These are phyloP conservation scores for Cynodonichthys magdalenae DNA, from an alignment of 2,797 vertebrate genomes.

Conservation along the genomic window DNA sequence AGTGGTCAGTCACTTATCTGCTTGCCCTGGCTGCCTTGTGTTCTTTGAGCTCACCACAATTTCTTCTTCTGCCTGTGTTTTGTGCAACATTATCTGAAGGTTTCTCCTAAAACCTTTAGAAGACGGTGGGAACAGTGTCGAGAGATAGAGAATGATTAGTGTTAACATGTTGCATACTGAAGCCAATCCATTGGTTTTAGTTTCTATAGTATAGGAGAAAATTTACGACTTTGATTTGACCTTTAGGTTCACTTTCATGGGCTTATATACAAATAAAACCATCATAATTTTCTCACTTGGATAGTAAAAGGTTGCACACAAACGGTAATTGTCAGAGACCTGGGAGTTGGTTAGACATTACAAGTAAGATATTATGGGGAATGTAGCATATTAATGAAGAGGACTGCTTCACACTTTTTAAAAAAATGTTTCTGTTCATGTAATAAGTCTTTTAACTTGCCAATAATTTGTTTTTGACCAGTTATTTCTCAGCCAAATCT, in stretches of 20 bases:
- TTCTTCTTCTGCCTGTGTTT: constrained; percentile 4
- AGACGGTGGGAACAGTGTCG: neutral
- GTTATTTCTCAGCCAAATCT: no score
- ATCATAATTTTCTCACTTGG: neutral
- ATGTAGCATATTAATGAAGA: neutral
- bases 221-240: neutral
- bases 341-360: no score
- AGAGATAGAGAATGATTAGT: neutral
- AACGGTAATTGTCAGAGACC: no score
- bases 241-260: neutral
- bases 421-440: neutral
- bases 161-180: neutral
- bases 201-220: neutral
- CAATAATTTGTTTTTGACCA: no score
- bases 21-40: constrained; percentile 13
- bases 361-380: no score
- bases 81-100: neutral
- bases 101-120: neutral
- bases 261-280: neutral
- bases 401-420: no score
- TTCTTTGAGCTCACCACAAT: constrained; percentile 7
- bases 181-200: neutral
- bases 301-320: neutral
- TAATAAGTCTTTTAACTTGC: constrained; percentile 3
- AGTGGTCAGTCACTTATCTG: constrained; percentile 39